Evolutionary conservation across 2,888 invertebrate species (phyloP).

Genomic region (Sminthurinus aureus): DNA sequence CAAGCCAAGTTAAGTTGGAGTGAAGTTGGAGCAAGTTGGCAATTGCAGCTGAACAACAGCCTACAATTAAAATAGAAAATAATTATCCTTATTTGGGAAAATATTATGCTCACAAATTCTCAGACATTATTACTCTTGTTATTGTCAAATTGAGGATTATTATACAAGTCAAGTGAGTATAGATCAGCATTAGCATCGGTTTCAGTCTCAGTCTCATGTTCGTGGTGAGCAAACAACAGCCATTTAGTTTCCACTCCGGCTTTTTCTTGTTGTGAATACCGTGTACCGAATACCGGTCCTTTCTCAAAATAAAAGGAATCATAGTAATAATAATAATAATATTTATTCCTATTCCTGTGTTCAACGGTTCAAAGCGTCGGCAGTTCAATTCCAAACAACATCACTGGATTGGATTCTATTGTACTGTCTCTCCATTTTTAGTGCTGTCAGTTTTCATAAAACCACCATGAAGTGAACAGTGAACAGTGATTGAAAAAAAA

Average conservation of each 20-base stretch:
- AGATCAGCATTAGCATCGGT: background rate
- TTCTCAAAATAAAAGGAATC: background rate
- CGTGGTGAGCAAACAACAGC: background rate
- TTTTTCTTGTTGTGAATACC: background rate
- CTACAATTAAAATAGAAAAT: background rate
- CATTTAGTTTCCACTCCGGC: background rate
- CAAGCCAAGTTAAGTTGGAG: no score
- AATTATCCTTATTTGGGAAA: background rate
- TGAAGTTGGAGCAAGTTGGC: no score
- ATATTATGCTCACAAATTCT: background rate
- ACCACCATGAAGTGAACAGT: no score
- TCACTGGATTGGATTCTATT: no score
- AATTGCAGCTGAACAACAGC: background rate
- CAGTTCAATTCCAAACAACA: no score
- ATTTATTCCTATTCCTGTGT: no score
- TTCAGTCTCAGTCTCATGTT: background rate
- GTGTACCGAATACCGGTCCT: background rate
- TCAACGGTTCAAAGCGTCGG: no score
- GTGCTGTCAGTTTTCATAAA: no score
- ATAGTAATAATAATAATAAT: no score
- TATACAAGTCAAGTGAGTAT: background rate
- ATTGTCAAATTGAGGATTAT: background rate
- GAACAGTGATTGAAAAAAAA: no score
- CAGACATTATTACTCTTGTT: background rate
- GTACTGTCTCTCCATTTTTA: no score